Conservation (phyloP, 1,140 invertebrate genomes). For the Nasonia giraulti region DNA sequence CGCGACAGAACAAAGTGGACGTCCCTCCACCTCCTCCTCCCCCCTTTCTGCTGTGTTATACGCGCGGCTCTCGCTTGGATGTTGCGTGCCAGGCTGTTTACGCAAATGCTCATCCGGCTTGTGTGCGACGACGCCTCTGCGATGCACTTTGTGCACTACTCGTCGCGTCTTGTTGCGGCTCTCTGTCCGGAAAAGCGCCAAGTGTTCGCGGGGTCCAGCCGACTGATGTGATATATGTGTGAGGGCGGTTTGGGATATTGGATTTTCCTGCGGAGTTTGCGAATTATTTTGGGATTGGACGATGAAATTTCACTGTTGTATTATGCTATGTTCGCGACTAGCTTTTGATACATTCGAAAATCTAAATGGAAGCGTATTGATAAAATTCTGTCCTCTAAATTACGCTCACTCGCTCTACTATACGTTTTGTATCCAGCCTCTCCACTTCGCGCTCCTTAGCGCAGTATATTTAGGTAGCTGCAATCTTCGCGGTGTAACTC, state of each 20-base stretch:
- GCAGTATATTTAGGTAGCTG: no score
- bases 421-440: neutral
- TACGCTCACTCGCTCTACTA: neutral
- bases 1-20: neutral
- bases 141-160: neutral
- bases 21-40: neutral
- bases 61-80: neutral
- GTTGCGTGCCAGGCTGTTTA: conserved; percentile 1
- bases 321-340: no score
- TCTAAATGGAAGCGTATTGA: neutral
- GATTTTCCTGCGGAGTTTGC: neutral
- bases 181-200: neutral
- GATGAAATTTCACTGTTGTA: no score
- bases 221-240: no score
- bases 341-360: no score
- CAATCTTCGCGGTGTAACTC: neutral
- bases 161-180: neutral
- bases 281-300: no score
- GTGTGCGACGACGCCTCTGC: neutral
- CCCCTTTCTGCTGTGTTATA: no score
- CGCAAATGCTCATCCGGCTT: conserved; percentile 3
- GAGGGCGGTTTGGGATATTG: neutral
- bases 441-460: no score
- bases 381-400: neutral
- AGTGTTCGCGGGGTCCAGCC: neutral